Evolutionary conservation across 2,797 vertebrate species (phyloP).

Genomic region (Simalia tracyae): DNA sequence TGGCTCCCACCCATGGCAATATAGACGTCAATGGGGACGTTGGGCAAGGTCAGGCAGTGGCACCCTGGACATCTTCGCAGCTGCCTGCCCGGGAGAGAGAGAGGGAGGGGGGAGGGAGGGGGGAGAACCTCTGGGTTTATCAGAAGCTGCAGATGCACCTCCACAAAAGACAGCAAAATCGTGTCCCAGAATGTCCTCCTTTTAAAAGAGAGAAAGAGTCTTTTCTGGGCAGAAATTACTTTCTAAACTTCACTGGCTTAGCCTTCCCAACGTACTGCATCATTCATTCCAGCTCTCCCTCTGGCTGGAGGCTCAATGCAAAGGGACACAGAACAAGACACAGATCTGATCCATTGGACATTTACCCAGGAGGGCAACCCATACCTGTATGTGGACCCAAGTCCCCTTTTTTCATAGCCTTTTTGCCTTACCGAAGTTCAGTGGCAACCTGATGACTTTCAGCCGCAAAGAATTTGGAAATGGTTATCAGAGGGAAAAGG

Average conservation of each 20-base stretch:
- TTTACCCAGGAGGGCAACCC: not conserved
- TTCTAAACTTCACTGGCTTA: not conserved
- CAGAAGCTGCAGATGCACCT: not conserved
- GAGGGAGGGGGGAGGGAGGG: not conserved
- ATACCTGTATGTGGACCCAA: not conserved
- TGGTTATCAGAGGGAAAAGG: not conserved
- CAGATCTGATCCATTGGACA: not conserved
- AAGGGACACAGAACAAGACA: not conserved
- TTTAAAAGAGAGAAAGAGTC: not conserved
- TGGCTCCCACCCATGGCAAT: slow-evolving; percentile 68
- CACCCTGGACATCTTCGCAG: slow-evolving; percentile 73
- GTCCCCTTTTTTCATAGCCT: not conserved
- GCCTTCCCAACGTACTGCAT: not conserved
- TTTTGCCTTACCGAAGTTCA: not conserved
- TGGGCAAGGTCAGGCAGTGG: slow-evolving; percentile 73
- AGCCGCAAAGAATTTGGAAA: not conserved
- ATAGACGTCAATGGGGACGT: slow-evolving; percentile 75
- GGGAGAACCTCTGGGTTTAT: not conserved
- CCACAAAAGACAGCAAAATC: not conserved
- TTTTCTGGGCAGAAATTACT: not conserved
- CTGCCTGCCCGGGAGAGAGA: slow-evolving; percentile 56
- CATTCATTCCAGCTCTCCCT: not conserved
- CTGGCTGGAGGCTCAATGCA: not conserved
- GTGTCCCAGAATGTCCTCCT: not conserved
- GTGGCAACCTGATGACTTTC: not conserved